A percentile compares a stretch with the other conserved stretches of the same genome.
Evolutionary conservation across 2,797 vertebrate genomes (phyloP).

Genomic region (Tauraco hartlaubi): DNA sequence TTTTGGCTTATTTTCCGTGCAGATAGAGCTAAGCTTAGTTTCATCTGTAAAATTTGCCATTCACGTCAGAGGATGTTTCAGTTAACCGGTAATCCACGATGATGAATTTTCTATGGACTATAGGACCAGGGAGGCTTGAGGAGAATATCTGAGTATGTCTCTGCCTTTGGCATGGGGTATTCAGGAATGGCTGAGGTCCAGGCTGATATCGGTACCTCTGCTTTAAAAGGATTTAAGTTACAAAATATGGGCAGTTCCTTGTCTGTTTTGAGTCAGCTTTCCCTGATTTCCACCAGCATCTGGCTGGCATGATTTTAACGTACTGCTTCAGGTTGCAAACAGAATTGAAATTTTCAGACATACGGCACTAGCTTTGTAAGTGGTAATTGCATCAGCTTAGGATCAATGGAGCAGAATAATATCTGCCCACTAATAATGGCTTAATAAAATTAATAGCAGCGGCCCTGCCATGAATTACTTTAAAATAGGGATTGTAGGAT

Average conservation of each 20-base stretch:
- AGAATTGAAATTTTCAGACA: slow-evolving; percentile 52
- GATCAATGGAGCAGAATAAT: slow-evolving; percentile 76
- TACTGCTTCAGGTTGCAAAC: slow-evolving; percentile 12
- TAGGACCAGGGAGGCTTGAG: background rate
- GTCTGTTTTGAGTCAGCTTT: background rate
- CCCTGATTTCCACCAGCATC: background rate
- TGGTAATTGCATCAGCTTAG: slow-evolving; percentile 66
- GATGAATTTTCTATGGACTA: background rate
- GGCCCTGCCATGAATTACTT: slow-evolving; percentile 65
- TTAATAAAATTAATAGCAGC: slow-evolving; percentile 71
- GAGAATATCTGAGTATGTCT: background rate
- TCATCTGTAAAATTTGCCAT: background rate
- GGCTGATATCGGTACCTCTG: background rate
- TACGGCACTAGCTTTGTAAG: background rate
- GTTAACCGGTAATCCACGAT: background rate
- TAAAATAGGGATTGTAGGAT: slow-evolving; percentile 64
- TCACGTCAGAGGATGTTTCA: background rate
- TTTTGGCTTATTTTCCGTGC: background rate
- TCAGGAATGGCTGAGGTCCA: background rate
- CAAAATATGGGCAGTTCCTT: background rate
- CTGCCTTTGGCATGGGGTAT: background rate
- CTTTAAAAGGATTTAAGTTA: background rate
- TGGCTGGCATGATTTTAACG: background rate
- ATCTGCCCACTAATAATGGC: slow-evolving; percentile 60
- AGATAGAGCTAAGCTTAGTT: background rate